Evolutionary conservation across 1,140 invertebrate genomes (phyloP), one percentile per base, ranked within the genome.

Genomic region (Scaptomyza hsui): DNA sequence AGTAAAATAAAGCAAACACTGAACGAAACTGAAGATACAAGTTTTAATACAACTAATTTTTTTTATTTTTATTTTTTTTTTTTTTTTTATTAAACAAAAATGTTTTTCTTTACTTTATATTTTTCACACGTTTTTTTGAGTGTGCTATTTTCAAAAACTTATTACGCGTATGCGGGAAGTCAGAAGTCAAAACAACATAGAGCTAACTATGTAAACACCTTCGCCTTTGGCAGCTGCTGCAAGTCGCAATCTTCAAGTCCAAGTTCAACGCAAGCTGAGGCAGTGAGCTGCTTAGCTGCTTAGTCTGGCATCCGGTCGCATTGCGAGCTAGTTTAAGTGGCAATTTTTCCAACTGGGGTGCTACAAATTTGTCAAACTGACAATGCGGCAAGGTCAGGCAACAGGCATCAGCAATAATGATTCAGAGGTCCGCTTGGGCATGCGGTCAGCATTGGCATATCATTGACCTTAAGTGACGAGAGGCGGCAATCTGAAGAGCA

Each of bases 291-390:
- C 39, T 45, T 35, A 53, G 64, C 65, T 62, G 26, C 26, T 7
- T 26, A 53, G 64, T 61, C 62, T 45, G 57, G 69, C 81, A 85
- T 85, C 80, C 80, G 80, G 80, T 83, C 81, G 55, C 80, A 75
- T 64, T 41, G 59, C 56, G 68, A 63, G 60, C 79, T 59, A 78
- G 47, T 63, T 76, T 61, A 69, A 81, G 78, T 77, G 78, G 79
- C 70, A 81, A 81, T 81, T 78, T 70, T 55, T 74, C 32, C 61
- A 57, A 37, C 53, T 15, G 37, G 53, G 45, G 21, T 85, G 82
- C 81, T 75, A 81, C 81, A 86, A 88, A 86, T 86, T 86, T 86
- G 81, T 86, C 81, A 86, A 85, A 82, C 70, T 45, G 81, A 81
- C 82, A 81, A 81, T 72, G 78, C 65, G 37, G 76, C 81, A 86